Base-by-base conservation (phyloP, 2,888 invertebrate species). In the Orthosia cruda region DNA sequence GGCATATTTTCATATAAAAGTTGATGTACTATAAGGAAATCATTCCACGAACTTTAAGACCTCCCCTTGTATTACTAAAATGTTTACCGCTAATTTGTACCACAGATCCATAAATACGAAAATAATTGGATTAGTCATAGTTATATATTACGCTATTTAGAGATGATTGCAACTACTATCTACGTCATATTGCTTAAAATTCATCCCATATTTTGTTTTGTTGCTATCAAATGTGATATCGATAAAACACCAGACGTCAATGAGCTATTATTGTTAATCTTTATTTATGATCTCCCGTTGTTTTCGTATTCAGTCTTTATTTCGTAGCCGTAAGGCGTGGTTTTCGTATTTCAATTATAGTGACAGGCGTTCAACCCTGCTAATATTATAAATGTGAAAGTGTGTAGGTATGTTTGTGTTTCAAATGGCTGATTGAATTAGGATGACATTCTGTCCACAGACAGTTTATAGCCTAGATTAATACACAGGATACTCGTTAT, bases 221-320 rank as follows among this genome's bases (percentile, higher is more conserved):
- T 40, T 40, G 40, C 40, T 40, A 40, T 40, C 40, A 40, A 40
- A 40, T 40, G 9, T 40, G 1, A 40, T 40, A 40, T 40, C 40
- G 40, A 40, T 40, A 40, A 40, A 40, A 40, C 0, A 54, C 47
- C 64, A 54, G 58, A 52, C 52, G 62, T 49, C 49, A 77, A 62
- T 71, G n/a, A 54, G 18, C 52, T 57, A 40, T 61, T 18, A 63
- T 50, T 50, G 54, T 26, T 49, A 55, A 62, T 55, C 55, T 59
- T 61, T 70, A 67, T 74, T 74, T 58, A 67, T n/a, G n/a, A n/a
- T n/a, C 70, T 62, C 79, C 71, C 49, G 63, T 49, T 64, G 79
- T 47, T 45, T 47, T 54, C 9, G 16, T 59, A 45, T 54, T 70
- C 54, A 47, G 26, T 23, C 23, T 55, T 40, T 40, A 50, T 18